Evolutionary conservation across 1,140 invertebrate genomes (phyloP), one percentile per base, ranked within the genome.

Genomic region (Micrasema minimum): DNA sequence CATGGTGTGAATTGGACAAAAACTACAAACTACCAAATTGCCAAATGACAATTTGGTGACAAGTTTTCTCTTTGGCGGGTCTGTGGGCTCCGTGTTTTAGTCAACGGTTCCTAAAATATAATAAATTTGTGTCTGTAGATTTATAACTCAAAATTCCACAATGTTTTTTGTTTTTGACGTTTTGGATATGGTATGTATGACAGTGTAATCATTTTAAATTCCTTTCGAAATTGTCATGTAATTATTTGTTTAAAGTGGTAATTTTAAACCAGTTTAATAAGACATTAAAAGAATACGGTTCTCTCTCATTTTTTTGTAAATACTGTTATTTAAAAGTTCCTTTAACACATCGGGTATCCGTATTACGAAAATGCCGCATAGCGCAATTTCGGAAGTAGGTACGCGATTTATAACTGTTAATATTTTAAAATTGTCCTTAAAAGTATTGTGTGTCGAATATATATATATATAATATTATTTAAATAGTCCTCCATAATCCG

Each of bases 151-250:
- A 62, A 23, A 23, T 14, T 10, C 10, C 14, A 48, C 37, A 43
- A 62, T 62, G 45, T 62, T 48, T 20, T 62, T 62, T 26, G 38
- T 45, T 12, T 14, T 43, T 16, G 45, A 43, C 38, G 45, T 62
- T 35, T 62, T 45, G 38, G 38, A 62, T 20, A 62, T 62, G 45
- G 59, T 62, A 62, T 45, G 38, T 62, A 62, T 16, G 16, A 16
- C 46, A 16, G 46, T 14, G n/a, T 4, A 16, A 48, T 48, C 9
- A 22, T 10, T 16, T 20, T 7, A 22, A 31, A 31, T 31, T 48
- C 16, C 7, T 9, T 20, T 48, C 11, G 5, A 48, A 48, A 10
- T 22, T 16, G 18, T 16, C 46, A 16, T 48, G 18, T 18, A 20
- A 16, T 22, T 16, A 48, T 18, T 48, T 10, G 11, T 10, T 4